Base-by-base conservation (phyloP, 2,888 invertebrate genomes). In the Aplocera efformata region DNA sequence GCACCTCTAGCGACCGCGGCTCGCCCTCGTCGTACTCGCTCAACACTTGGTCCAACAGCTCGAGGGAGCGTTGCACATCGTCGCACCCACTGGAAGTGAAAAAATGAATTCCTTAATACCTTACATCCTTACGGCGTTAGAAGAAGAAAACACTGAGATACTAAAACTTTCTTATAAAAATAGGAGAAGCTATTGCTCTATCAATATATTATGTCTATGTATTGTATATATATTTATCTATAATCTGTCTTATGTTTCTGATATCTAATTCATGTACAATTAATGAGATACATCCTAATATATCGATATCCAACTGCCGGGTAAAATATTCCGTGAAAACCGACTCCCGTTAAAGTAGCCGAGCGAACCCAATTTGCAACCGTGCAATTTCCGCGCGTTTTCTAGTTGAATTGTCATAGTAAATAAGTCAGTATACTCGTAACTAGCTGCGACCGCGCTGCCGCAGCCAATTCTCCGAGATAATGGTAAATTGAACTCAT, bases 61-160 rank as follows among this genome's bases (percentile, higher is more conserved):
- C 95, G 88, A 96, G 90, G 60, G 95, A 95, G 76, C 95, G 92
- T 85, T 96, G 95, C 76, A 96, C 95, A 84, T 96, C 96, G 83
- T 95, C 95, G 82, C 93, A 92, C 86, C 92, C 92, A 78, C 94
- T 94, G 90, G 62, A 92, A 92, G 11, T 10, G 21, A 42, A 26
- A 11, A 22, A 3, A 33, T 25, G 11, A 7, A 25, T 13, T 13
- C 21, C 4, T 1, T 36, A 37, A 5, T 17, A 17, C 13, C 13
- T n/a, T n/a, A n/a, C n/a, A n/a, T n/a, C n/a, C n/a, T 17, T 17
- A 17, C 13, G 13, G 13, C 13, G 13, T n/a, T n/a, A n/a, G n/a
- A n/a, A n/a, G n/a, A n/a, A n/a, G n/a, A n/a, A n/a, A n/a, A n/a
- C n/a, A n/a, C n/a, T n/a, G n/a, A n/a, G n/a, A n/a, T n/a, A n/a